Evolutionary conservation across 2,888 invertebrate species (phyloP).

Genomic region (Leptodirus hochenwartii): DNA sequence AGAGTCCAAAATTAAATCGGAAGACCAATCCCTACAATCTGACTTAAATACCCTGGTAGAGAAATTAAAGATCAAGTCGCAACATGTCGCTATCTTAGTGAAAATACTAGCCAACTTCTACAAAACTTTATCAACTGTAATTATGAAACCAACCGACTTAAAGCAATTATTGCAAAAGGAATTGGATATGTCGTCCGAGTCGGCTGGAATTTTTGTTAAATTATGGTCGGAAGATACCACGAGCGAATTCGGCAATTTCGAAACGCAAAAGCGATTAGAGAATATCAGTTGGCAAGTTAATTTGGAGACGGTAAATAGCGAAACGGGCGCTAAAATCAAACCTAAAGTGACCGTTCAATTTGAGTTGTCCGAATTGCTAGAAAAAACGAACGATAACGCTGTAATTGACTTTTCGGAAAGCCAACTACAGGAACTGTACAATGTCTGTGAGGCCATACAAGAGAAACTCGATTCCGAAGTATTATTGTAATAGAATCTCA

Average conservation of each 20-base stretch:
- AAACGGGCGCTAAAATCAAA: conserved; percentile 21
- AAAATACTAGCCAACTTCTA: conserved; percentile 25
- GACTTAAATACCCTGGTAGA: no score
- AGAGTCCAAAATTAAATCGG: no score
- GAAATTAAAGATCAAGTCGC: no score
- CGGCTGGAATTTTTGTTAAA: conserved; percentile 34
- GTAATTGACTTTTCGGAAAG: conserved; percentile 33
- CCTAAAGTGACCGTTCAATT: conserved; percentile 32
- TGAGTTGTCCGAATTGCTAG: conserved; percentile 19
- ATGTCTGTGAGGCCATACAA: conserved; percentile 34
- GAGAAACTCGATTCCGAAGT: conserved; percentile 22
- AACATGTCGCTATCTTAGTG: no score
- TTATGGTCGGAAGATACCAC: conserved; percentile 34
- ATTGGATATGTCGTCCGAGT: conserved; percentile 30
- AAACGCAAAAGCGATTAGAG: conserved; percentile 29
- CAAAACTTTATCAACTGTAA: conserved; percentile 30
- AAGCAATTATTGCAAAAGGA: conserved; percentile 31
- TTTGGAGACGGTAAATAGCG: conserved; percentile 31
- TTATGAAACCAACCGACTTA: conserved; percentile 34
- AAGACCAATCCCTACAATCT: no score
- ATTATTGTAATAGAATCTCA: no score
- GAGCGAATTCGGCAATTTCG: conserved; percentile 31
- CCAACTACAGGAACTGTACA: conserved; percentile 31
- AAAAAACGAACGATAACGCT: conserved; percentile 22
- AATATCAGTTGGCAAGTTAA: conserved; percentile 36